A percentile compares a stretch with the other conserved stretches of the same genome.
phyloP scores from a whole-genome alignment of 2,888 invertebrate species.

The Panorpa germanica region DNA sequence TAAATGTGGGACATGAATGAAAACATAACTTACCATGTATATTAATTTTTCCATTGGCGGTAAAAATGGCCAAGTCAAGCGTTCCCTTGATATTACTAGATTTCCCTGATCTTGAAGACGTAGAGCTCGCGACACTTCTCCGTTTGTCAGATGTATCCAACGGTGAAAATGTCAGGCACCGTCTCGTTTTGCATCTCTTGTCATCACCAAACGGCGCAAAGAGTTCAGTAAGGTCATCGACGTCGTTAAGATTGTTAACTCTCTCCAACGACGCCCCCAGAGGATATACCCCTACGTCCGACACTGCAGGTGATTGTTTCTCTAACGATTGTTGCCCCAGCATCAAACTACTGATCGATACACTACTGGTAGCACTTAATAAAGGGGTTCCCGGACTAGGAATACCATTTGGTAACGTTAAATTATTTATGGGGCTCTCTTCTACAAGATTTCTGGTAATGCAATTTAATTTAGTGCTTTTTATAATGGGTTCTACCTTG shows the following conservation, averaged over 20 bases:
- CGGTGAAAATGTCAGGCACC: slow-evolving; percentile 38
- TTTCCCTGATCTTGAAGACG: slow-evolving; percentile 16
- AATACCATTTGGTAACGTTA: slow-evolving; percentile 21
- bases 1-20: slow-evolving; percentile 1
- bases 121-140: slow-evolving; percentile 28
- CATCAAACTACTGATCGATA: slow-evolving; percentile 27
- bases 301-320: slow-evolving; percentile 16
- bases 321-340: slow-evolving; percentile 18
- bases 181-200: slow-evolving; percentile 29
- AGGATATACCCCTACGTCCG: slow-evolving; percentile 20
- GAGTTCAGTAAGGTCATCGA: slow-evolving; percentile 25
- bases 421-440: slow-evolving; percentile 7
- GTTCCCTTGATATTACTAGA: slow-evolving; percentile 27
- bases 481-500: no score
- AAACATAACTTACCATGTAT: slow-evolving; percentile 43
- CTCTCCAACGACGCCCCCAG: slow-evolving; percentile 29
- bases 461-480: no score
- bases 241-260: slow-evolving; percentile 23
- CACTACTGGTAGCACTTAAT: slow-evolving; percentile 12
- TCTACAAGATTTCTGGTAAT: slow-evolving; percentile 6
- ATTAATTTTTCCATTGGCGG: slow-evolving; percentile 37
- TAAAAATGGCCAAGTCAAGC: slow-evolving; percentile 40
- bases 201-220: slow-evolving; percentile 24
- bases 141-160: slow-evolving; percentile 28
- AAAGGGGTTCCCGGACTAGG: slow-evolving; percentile 20